A percentile compares a stretch with the other conserved stretches of the same genome.
Evolutionary conservation across 2,113 vertebrate species (phyloP).

Genomic region (Rhegmatorhina hoffmannsi): DNA sequence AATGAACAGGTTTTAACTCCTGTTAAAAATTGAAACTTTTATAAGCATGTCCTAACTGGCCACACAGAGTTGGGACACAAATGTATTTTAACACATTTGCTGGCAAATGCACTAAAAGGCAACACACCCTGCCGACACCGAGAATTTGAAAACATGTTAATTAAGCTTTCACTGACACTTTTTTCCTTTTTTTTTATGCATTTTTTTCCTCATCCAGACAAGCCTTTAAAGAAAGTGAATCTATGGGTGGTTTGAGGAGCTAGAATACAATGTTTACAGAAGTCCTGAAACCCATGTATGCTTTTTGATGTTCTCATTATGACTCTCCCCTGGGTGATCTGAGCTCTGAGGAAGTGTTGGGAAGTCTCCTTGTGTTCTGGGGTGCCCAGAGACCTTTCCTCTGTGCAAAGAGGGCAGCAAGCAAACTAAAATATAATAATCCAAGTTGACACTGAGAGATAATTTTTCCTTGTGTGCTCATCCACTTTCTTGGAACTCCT

Average conservation of each 20-base stretch:
- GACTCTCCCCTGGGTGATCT: neutral
- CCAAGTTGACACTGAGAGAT: neutral
- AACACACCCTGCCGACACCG: slow-evolving; percentile 35
- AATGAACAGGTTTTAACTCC: neutral
- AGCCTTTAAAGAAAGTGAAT: slow-evolving; percentile 42
- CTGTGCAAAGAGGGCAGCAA: neutral
- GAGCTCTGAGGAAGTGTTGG: neutral
- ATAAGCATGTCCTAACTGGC: slow-evolving; percentile 6
- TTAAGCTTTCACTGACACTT: slow-evolving; percentile 34
- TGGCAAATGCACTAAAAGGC: slow-evolving; percentile 40
- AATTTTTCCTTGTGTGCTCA: neutral
- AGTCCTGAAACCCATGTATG: neutral
- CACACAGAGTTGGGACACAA: neutral
- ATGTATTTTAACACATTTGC: slow-evolving; percentile 47
- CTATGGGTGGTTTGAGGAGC: neutral
- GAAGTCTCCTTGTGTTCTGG: neutral
- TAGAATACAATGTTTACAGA: neutral
- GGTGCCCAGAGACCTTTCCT: neutral
- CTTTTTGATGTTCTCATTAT: neutral
- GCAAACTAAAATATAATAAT: neutral
- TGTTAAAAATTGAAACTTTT: slow-evolving; percentile 14
- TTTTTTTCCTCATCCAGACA: slow-evolving; percentile 48
- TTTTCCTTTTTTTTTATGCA: neutral
- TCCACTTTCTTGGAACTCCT: neutral
- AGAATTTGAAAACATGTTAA: slow-evolving; percentile 43